phyloP scores from a whole-genome alignment of 1,140 invertebrate genomes.

The Orchestia grillus region DNA sequence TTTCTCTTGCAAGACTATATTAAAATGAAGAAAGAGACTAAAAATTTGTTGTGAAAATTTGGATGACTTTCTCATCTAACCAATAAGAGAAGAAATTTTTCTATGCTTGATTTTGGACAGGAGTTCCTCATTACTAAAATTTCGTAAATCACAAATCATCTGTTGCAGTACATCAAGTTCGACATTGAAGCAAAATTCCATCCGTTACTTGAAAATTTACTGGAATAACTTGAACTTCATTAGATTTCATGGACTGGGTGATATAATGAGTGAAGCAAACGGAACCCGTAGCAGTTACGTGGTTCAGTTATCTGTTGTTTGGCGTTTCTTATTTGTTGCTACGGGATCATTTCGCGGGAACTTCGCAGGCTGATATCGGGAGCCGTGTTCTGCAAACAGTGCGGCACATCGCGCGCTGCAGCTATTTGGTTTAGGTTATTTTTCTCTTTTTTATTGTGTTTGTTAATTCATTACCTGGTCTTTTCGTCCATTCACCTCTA shows the following conservation, averaged over 20 bases:
- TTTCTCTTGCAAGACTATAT: not conserved
- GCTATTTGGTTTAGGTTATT: not conserved
- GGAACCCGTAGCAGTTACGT: no score
- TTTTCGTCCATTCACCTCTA: not conserved
- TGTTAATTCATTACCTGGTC: not conserved
- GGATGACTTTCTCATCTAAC: not conserved
- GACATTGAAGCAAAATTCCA: not conserved
- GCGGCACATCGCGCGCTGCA: no score
- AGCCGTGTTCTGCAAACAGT: not conserved
- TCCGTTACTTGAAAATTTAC: not conserved
- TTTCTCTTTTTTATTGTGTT: not conserved
- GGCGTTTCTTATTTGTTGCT: not conserved
- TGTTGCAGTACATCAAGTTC: not conserved
- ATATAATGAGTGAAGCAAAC: no score
- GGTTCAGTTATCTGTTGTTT: no score
- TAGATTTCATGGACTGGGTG: no score
- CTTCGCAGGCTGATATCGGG: not conserved
- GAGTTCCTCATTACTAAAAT: not conserved
- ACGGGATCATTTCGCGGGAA: not conserved
- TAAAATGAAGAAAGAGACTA: not conserved
- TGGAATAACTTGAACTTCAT: no score
- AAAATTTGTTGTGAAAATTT: not conserved
- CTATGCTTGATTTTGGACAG: not conserved
- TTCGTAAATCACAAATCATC: not conserved
- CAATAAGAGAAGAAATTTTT: not conserved